Conservation (phyloP, 2,113 vertebrate species). For the Syngnathoides biaculeatus region DNA sequence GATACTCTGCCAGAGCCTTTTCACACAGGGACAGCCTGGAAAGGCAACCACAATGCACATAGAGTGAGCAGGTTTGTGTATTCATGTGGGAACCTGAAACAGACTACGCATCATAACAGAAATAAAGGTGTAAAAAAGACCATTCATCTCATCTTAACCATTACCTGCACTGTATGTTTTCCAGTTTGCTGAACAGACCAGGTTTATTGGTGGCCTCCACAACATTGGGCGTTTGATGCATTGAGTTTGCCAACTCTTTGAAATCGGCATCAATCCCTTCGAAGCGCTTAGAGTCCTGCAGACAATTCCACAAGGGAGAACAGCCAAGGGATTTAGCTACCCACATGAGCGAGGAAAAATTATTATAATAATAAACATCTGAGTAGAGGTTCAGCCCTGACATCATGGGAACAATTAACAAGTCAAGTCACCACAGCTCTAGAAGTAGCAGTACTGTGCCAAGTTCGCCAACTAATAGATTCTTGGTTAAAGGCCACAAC, state of each 20-base stretch:
- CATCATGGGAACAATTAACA: conserved; percentile 48
- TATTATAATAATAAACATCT: conserved; percentile 62
- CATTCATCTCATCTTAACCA: neutral
- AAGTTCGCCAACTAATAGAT: conserved; percentile 25
- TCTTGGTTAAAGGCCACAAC: conserved; percentile 34
- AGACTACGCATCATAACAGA: neutral
- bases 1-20: conserved; percentile 90
- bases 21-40: conserved; percentile 87
- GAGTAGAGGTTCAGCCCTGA: conserved; percentile 38
- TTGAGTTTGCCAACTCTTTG: conserved; percentile 78
- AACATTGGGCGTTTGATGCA: conserved; percentile 84
- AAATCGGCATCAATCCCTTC: conserved; percentile 88
- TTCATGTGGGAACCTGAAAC: neutral
- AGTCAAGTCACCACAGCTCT: conserved; percentile 32
- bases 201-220: conserved; percentile 86
- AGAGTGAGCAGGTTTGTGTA: conserved; percentile 2
- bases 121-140: neutral
- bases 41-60: conserved; percentile 13
- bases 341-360: conserved; percentile 29
- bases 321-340: conserved; percentile 26
- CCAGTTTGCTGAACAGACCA: conserved; percentile 83
- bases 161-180: conserved; percentile 88
- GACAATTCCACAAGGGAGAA: conserved; percentile 40
- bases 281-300: conserved; percentile 86
- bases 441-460: conserved; percentile 24